Base-by-base conservation (phyloP, 2,797 vertebrate genomes). In the Sebastes hopkinsi region DNA sequence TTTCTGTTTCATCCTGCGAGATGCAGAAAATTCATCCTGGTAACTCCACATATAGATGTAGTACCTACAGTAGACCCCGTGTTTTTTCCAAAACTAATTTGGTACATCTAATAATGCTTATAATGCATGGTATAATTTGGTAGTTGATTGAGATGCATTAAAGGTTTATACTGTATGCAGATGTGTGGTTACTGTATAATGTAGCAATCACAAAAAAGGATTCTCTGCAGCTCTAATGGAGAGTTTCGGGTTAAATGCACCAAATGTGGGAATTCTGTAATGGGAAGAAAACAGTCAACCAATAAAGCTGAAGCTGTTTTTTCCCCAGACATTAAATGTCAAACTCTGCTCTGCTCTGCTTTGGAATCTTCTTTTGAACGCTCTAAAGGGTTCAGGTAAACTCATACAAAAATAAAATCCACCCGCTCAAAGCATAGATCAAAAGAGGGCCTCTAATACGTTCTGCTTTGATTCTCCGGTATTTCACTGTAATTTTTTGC, bases 1-100 rank as follows among this genome's bases (percentile, higher is more conserved):
- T 46, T 46, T 46, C 42, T 46, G 70, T 82, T 82, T 90, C 71
- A 75, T 88, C 67, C 72, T 32, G 27, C 9, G 55, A 66, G 61
- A 80, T 80, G 67, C 68, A 79, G 36, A 77, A 78, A 69, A 86
- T 71, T 73, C 22, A 67, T 61, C 36, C 22, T n/a, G 12, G 34
- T 67, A 77, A 74, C 60, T 74, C 60, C 52, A 79, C 55, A 75
- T 20, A 58, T 8, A 84, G 61, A 75, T 77, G 22, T 42, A 38
- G 32, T 2, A 14, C 3, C 12, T 30, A 54, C 10, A 54, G 18
- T 8, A 32, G 29, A 34, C 2, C 4, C 4, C 0, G 25, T 1
- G 1, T 11, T 8, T 32, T 46, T 79, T 7, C 11, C 1, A n/a
- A n/a, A 55, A 36, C 22, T 22, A 1, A 3, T n/a, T 46, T 2